Conservation (phyloP, 2,888 invertebrate genomes). For the Drosophila colorata region DNA sequence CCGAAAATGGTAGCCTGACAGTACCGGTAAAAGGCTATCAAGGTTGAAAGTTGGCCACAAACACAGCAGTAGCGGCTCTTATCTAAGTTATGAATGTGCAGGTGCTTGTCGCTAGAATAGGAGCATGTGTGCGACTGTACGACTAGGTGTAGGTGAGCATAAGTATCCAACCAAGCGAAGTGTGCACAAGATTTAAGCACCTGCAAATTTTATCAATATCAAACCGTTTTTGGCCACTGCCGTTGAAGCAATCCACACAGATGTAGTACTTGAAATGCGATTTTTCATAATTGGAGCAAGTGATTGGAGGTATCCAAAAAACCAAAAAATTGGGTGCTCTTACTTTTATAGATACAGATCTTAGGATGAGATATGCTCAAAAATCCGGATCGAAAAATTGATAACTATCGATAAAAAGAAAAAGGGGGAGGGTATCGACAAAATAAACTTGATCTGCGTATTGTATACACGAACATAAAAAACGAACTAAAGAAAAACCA, state of each 20-base stretch:
- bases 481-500: too few relatives aligned
- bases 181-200: slow-evolving; percentile 63
- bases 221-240: slow-evolving; percentile 29
- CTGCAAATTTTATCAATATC: slow-evolving; percentile 71
- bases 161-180: slow-evolving; percentile 16
- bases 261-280: too few relatives aligned
- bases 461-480: too few relatives aligned
- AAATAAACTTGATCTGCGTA: too few relatives aligned
- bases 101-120: slow-evolving; percentile 69
- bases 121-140: slow-evolving; percentile 3
- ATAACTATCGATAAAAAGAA: too few relatives aligned
- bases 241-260: slow-evolving; percentile 3
- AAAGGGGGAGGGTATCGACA: too few relatives aligned
- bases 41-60: slow-evolving; percentile 54
- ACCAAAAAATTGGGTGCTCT: too few relatives aligned
- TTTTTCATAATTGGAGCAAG: too few relatives aligned
- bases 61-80: slow-evolving; percentile 50
- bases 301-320: too few relatives aligned
- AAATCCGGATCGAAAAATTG: too few relatives aligned
- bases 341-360: too few relatives aligned
- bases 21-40: slow-evolving; percentile 35
- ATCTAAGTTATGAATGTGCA: slow-evolving; percentile 81
- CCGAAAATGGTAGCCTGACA: slow-evolving; percentile 47
- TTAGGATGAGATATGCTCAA: too few relatives aligned
- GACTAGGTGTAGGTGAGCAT: background rate